Conservation (phyloP, 2,113 vertebrate genomes). For the Zootoca vivipara region DNA sequence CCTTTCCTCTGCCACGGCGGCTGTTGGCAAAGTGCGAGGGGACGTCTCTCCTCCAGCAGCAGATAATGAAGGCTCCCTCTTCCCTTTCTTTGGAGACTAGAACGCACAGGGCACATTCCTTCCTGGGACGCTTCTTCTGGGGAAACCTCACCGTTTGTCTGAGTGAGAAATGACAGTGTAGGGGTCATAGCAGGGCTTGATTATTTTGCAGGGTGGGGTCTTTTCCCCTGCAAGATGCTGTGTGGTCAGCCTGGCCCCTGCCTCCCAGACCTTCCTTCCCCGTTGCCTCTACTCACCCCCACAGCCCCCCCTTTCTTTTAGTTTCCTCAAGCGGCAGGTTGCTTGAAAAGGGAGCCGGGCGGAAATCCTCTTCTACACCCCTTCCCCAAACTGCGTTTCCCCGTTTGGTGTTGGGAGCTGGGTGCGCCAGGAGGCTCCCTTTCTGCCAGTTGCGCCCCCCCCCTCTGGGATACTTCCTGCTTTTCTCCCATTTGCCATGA, state of each 20-base stretch:
- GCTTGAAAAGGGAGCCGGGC: accelerated
- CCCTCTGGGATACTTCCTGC: neutral
- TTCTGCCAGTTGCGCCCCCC: no score
- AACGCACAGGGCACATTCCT: neutral
- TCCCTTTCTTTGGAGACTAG: neutral
- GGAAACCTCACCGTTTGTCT: neutral
- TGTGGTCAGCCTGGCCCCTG: no score
- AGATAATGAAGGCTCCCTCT: neutral
- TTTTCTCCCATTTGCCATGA: no score
- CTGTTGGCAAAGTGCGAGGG: no score
- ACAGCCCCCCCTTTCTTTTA: neutral
- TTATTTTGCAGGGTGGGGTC: no score
- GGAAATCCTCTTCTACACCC: neutral
- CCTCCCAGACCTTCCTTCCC: neutral
- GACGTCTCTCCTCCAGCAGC: neutral
- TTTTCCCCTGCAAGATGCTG: no score
- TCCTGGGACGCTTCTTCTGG: neutral
- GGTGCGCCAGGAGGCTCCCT: neutral
- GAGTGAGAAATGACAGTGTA: neutral
- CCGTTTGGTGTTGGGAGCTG: neutral
- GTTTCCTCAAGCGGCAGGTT: neutral
- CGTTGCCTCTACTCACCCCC: neutral
- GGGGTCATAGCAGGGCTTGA: no score
- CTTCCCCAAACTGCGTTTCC: neutral
- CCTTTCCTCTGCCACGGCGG: no score